Percentiles rank a stretch among this genome's conserved stretches.
These are phyloP conservation scores for Campoletis sonorensis DNA, from an alignment of 1,140 invertebrate species.

Conservation along the genomic window DNA sequence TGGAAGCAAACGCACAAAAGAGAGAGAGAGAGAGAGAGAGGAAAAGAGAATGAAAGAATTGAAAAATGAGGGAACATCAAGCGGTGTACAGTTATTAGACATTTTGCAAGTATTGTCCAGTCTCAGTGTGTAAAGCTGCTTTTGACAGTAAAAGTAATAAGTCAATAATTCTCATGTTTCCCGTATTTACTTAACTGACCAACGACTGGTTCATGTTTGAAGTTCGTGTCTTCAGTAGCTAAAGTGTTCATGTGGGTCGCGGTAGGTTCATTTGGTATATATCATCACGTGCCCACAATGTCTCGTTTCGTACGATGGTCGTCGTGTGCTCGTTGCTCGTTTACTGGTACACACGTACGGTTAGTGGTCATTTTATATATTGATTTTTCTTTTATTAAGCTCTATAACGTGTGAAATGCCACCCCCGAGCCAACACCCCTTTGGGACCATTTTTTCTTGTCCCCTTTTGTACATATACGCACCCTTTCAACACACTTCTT, in stretches of 20 bases:
- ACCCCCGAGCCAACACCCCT: slow-evolving; percentile 18
- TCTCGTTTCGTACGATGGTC: neutral
- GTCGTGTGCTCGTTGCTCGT: neutral
- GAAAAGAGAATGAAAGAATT: neutral
- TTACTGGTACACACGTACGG: neutral
- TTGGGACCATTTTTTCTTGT: neutral
- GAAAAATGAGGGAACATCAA: neutral
- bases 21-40: too few relatives aligned
- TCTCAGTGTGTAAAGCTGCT: neutral
- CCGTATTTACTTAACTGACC: neutral
- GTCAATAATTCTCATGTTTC: slow-evolving; percentile 3
- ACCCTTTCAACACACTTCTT: slow-evolving; percentile 20
- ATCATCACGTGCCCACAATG: slow-evolving; percentile 31
- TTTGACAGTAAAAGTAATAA: neutral
- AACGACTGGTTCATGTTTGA: neutral
- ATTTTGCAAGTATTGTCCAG: neutral
- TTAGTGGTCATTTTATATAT: slow-evolving; percentile 40
- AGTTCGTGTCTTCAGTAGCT: neutral
- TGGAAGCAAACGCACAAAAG: neutral
- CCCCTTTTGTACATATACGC: neutral
- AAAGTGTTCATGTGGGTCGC: slow-evolving; percentile 33
- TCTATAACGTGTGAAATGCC: slow-evolving; percentile 13
- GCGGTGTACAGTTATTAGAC: neutral
- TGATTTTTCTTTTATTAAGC: slow-evolving; percentile 43
- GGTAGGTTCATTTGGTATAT: slow-evolving; percentile 18